Base-by-base conservation (phyloP, 2,888 invertebrate genomes). In the Xylota sylvarum region DNA sequence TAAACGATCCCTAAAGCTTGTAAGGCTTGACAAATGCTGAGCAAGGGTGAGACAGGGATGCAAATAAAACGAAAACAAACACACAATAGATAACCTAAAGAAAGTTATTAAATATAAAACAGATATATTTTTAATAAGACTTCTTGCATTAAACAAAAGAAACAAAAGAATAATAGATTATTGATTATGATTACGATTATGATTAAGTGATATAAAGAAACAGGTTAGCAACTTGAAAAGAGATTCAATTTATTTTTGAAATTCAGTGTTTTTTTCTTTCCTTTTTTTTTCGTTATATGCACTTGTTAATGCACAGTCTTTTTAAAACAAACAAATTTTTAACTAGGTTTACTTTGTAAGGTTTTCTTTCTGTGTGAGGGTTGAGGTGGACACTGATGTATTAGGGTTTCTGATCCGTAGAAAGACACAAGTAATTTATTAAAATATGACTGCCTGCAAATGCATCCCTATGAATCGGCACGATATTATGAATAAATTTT, bases 101-200 rank as follows among this genome's bases (percentile, higher is more conserved):
- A 72, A 80, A 77, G 77, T 82, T 88, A 76, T 79, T 76, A 65
- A 86, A 74, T 56, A 87, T 77, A 84, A 74, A 84, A 87, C 10
- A 43, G 46, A 77, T 88, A 87, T 88, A 84, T 88, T 88, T 86
- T 88, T 88, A 88, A 83, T 84, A 87, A 78, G 79, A 77, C 76
- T 76, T 80, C 82, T 82, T 76, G 79, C 76, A 80, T 85, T 72
- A 64, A 85, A 79, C 58, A 76, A 48, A 55, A 43, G 50, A 60
- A 52, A 37, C 52, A 48, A 14, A 65, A 73, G 32, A 72, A 46
- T 48, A 40, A 35, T 62, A 70, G 67, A 65, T 65, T 77, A 76
- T 70, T 76, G 40, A 76, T 74, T 74, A 76, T 55, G 32, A 74
- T 74, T 74, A 74, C 43, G 30, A 69, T 55, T 69, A 78, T 35